phyloP scores from a whole-genome alignment of 1,140 invertebrate species.

The Cardiocondyla obscurior region DNA sequence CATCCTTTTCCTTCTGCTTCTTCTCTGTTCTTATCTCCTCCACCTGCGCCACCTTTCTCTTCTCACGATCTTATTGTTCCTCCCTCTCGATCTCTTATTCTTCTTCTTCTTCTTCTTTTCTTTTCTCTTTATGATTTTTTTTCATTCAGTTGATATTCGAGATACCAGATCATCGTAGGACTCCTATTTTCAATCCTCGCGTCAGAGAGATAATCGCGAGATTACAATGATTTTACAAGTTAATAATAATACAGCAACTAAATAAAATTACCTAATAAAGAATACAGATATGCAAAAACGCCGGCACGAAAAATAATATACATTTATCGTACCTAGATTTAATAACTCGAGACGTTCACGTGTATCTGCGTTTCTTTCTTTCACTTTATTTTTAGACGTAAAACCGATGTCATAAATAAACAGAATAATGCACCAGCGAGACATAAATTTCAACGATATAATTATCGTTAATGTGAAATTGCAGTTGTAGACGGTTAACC shows the following conservation, averaged over 20 bases:
- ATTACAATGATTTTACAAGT: conserved; percentile 60
- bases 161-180: conserved; percentile 23
- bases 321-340: not conserved
- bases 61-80: conserved; percentile 41
- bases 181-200: not conserved
- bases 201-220: conserved; percentile 26
- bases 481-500: not conserved
- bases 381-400: conserved; percentile 1
- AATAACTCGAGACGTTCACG: not conserved
- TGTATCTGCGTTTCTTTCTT: not conserved
- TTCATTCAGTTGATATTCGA: conserved; percentile 20
- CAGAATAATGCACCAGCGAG: conserved; percentile 19
- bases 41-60: conserved; percentile 21
- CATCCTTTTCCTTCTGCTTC: not conserved
- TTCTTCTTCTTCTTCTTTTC: conserved; percentile 4
- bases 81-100: not conserved
- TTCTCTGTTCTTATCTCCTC: conserved; percentile 20
- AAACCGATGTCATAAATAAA: conserved; percentile 51
- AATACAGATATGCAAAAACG: not conserved
- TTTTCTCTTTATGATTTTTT: conserved; percentile 11
- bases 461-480: conserved; percentile 52
- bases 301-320: not conserved
- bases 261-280: not conserved
- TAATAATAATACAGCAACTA: conserved; percentile 1
- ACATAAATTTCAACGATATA: conserved; percentile 52